Evolutionary conservation across 1,140 invertebrate genomes (phyloP).

Genomic region (Steinernema feltiae): DNA sequence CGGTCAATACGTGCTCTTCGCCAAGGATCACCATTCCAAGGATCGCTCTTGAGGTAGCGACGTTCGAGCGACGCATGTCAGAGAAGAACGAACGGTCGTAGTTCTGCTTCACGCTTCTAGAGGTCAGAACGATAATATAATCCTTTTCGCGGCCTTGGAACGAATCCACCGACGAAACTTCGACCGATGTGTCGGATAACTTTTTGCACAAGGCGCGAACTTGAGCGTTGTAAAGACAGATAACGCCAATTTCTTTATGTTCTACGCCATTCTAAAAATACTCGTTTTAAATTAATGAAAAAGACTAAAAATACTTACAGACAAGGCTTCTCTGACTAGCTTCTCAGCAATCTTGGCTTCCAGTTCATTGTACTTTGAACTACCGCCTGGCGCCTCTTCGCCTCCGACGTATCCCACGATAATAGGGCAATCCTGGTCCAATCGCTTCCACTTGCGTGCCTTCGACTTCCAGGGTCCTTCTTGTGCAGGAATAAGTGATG

Average conservation of each 20-base stretch:
- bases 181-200: neutral
- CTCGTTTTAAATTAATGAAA: neutral
- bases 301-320: neutral
- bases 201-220: neutral
- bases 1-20: neutral
- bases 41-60: neutral
- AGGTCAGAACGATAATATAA: neutral
- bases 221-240: slow-evolving; percentile 2
- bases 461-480: slow-evolving; percentile 1
- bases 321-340: neutral
- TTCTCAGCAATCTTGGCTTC: neutral
- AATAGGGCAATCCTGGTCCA: neutral
- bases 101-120: neutral
- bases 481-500: neutral
- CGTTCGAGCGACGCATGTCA: neutral
- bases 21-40: slow-evolving; percentile 3
- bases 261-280: neutral
- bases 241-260: neutral
- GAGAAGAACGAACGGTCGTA: neutral
- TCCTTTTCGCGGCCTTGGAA: slow-evolving; percentile 10
- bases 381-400: neutral
- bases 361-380: neutral
- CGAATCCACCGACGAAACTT: neutral
- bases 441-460: neutral
- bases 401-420: neutral